Percentiles rank a stretch among this genome's conserved stretches.
Conservation (phyloP, 92 coral and sea anemone genomes). For the Phenganax stokvisi region DNA sequence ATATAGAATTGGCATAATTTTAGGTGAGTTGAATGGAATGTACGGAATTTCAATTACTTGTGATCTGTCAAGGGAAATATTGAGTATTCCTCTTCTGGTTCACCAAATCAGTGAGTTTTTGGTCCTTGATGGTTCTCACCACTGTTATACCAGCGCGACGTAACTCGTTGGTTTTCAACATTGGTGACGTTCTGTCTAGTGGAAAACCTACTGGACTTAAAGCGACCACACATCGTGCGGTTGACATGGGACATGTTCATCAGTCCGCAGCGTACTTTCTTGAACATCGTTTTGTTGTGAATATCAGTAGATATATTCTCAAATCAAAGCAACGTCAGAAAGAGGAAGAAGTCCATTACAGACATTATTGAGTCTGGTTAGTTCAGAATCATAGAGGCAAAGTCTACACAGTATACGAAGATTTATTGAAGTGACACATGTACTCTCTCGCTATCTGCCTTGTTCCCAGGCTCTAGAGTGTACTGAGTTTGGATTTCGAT, state of each 20-base stretch:
- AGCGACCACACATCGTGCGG: slow-evolving; percentile 52
- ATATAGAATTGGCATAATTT: no score
- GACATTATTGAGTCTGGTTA: slow-evolving; percentile 29
- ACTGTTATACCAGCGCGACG: slow-evolving; percentile 26
- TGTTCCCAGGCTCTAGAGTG: no score
- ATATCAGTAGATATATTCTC: slow-evolving; percentile 35
- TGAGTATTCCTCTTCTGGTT: no score
- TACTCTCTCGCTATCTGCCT: no score
- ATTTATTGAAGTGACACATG: background rate
- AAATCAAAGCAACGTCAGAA: background rate
- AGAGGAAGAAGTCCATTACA: slow-evolving; percentile 23
- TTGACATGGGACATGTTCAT: slow-evolving; percentile 42
- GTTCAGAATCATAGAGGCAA: slow-evolving; percentile 9
- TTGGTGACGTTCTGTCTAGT: slow-evolving; percentile 50
- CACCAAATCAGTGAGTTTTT: no score
- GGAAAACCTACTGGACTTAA: slow-evolving; percentile 36
- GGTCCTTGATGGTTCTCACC: no score
- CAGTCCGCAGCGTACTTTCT: slow-evolving; percentile 51
- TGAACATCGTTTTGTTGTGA: slow-evolving; percentile 53
- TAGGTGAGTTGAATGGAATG: no score
- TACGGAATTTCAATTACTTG: no score
- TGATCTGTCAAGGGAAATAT: no score
- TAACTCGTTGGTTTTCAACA: slow-evolving; percentile 46
- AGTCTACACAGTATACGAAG: slow-evolving; percentile 39
- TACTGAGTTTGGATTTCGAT: no score